Evolutionary conservation across 2,113 vertebrate genomes (phyloP).

Genomic region (Oxyura jamaicensis): DNA sequence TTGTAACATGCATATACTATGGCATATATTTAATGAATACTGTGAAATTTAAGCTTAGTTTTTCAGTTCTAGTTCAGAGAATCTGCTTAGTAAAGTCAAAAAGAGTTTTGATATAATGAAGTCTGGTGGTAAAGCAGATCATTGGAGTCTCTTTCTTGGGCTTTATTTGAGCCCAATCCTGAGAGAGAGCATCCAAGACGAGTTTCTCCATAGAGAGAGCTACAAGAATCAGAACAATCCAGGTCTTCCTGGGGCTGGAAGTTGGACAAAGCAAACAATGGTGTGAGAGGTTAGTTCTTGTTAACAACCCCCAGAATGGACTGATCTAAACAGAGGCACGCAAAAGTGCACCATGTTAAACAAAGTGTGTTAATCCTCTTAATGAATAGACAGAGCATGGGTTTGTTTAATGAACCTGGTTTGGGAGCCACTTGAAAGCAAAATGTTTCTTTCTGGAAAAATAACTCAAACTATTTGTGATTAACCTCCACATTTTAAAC

Average conservation of each 20-base stretch:
- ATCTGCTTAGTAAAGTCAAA: neutral
- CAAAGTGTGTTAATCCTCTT: neutral
- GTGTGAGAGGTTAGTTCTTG: neutral
- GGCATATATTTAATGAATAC: neutral
- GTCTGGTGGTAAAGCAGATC: neutral
- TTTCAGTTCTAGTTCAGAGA: conserved; percentile 1
- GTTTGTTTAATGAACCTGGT: neutral
- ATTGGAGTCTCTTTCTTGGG: neutral
- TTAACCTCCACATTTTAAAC: neutral
- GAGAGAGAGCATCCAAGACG: neutral
- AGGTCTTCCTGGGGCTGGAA: neutral
- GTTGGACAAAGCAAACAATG: fast-evolving
- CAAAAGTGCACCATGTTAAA: neutral
- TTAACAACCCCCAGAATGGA: neutral
- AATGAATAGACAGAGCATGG: neutral
- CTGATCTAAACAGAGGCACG: neutral
- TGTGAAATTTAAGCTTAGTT: neutral
- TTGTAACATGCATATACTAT: neutral
- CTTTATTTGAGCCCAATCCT: neutral
- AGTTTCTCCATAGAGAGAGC: neutral
- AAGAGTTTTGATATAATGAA: neutral
- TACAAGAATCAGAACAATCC: neutral
- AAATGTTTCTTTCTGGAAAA: neutral
- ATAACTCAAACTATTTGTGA: neutral
- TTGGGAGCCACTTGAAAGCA: neutral